These are phyloP conservation scores for Scaptomyza graminum DNA, from an alignment of 1,140 invertebrate genomes.

Conservation along the genomic window DNA sequence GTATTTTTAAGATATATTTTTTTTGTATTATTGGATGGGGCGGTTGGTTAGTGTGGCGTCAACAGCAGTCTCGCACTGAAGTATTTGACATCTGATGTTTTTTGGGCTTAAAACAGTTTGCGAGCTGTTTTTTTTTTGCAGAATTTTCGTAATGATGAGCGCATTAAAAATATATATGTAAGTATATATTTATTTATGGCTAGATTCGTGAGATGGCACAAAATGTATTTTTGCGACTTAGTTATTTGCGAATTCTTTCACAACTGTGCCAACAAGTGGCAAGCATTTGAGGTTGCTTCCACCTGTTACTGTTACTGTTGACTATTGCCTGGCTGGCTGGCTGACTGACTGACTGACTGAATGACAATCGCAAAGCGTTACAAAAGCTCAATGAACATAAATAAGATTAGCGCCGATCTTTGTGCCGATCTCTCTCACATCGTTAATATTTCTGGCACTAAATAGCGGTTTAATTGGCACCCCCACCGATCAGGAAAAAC, in stretches of 20 bases:
- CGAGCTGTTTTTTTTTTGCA: constrained; percentile 69
- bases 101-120: constrained; percentile 68
- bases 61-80: constrained; percentile 6
- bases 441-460: constrained; percentile 62
- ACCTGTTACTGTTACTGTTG: constrained; percentile 1
- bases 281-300: constrained; percentile 31
- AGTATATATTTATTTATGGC: constrained; percentile 9
- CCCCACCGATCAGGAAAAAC: constrained; percentile 13
- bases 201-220: constrained; percentile 54
- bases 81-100: constrained; percentile 81
- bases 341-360: not conserved
- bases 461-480: constrained; percentile 77
- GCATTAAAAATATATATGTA: constrained; percentile 47
- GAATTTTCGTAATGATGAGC: constrained; percentile 79
- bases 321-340: too few species aligned
- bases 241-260: constrained; percentile 62
- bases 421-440: constrained; percentile 4
- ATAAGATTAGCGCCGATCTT: constrained; percentile 66
- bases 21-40: constrained; percentile 36
- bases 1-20: constrained; percentile 17
- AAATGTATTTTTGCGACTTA: constrained; percentile 50
- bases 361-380: constrained; percentile 59
- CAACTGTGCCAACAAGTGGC: constrained; percentile 54
- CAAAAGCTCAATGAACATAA: constrained; percentile 69
- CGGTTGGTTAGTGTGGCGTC: constrained; percentile 24